Conservation (phyloP, 2,888 invertebrate species). For the Drosophila buzzatii region DNA sequence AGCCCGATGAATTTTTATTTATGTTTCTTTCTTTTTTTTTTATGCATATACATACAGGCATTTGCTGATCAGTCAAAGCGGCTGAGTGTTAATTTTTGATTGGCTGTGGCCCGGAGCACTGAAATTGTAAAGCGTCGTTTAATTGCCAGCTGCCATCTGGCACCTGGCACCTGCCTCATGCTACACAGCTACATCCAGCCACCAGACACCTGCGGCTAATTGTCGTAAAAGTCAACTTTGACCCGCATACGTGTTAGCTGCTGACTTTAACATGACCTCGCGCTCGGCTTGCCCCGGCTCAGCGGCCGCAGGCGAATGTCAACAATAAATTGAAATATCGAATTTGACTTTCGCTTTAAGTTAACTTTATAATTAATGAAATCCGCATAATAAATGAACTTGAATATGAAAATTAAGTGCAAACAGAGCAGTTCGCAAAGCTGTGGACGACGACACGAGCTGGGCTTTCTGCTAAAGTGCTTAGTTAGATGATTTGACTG, state of each 20-base stretch:
- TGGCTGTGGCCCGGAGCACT: background rate
- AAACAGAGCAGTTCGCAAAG: slow-evolving; percentile 53
- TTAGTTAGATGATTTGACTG: slow-evolving; percentile 28
- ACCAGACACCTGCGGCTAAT: slow-evolving; percentile 2
- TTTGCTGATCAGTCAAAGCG: slow-evolving; percentile 10
- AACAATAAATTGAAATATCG: slow-evolving; percentile 53
- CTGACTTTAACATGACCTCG: slow-evolving; percentile 8
- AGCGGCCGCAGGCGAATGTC: slow-evolving; percentile 12
- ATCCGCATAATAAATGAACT: slow-evolving; percentile 77
- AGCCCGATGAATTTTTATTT: slow-evolving; percentile 45
- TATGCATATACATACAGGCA: background rate
- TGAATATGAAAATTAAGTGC: slow-evolving; percentile 76
- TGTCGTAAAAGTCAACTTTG: slow-evolving; percentile 34
- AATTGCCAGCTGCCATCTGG: slow-evolving; percentile 22
- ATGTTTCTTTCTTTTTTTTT: background rate
- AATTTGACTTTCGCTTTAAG: slow-evolving; percentile 56
- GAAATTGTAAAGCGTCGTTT: slow-evolving; percentile 22
- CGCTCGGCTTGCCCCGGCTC: background rate
- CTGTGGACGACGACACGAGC: background rate
- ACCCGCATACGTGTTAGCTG: slow-evolving; percentile 27
- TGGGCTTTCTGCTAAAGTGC: background rate
- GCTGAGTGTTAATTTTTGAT: slow-evolving; percentile 30
- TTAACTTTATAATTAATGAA: slow-evolving; percentile 75
- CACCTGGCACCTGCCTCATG: background rate
- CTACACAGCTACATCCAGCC: background rate